Evolutionary conservation across 2,113 vertebrate species (phyloP).

Genomic region (Microcebus lehilahytsara): DNA sequence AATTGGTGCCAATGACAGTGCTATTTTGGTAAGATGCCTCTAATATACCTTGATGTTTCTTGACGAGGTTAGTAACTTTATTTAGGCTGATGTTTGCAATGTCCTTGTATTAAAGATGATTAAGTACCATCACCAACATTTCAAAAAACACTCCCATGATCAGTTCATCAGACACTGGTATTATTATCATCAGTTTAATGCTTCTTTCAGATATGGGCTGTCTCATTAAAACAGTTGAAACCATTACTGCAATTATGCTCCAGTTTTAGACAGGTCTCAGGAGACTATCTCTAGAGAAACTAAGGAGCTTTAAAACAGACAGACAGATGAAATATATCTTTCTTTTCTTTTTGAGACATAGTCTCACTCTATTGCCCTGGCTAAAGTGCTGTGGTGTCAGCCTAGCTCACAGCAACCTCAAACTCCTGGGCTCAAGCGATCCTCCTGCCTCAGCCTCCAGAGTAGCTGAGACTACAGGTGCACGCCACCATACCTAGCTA

Average conservation of each 20-base stretch:
- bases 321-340: not conserved
- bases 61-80: not conserved
- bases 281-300: not conserved
- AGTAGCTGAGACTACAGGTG: no score
- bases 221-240: not conserved
- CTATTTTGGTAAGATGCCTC: not conserved
- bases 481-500: no score
- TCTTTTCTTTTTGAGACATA: no score
- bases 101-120: not conserved
- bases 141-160: not conserved
- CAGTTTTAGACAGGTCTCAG: not conserved
- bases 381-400: no score
- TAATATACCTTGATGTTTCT: not conserved
- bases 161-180: not conserved
- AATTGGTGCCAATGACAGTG: not conserved
- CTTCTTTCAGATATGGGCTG: not conserved
- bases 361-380: no score
- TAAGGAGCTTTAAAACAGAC: not conserved
- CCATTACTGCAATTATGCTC: not conserved
- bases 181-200: not conserved
- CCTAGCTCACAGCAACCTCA: no score
- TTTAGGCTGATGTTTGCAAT: constrained; percentile 1
- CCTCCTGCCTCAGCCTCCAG: no score
- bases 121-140: not conserved
- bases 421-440: no score